Percentiles rank a stretch among this genome's conserved stretches.
Conservation (phyloP, 2,113 vertebrate species). For the Eubucco bourcierii region DNA sequence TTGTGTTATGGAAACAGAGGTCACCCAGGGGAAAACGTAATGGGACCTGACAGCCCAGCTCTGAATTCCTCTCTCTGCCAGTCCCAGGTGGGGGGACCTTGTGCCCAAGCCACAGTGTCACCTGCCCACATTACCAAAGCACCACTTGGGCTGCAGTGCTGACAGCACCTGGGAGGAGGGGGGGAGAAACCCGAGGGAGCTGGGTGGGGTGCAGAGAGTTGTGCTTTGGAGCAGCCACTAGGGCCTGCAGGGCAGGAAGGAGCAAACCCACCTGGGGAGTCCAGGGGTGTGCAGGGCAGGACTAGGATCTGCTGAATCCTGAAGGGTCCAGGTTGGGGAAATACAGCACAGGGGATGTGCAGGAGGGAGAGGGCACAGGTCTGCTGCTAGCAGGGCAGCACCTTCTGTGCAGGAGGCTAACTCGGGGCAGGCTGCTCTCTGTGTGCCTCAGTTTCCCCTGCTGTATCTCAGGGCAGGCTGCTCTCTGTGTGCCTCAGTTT, state of each 20-base stretch:
- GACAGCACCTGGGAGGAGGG: neutral
- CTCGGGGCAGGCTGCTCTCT: neutral
- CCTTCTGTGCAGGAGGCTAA: neutral
- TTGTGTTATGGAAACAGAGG: constrained; percentile 20
- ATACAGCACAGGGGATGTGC: neutral
- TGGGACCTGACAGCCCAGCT: neutral
- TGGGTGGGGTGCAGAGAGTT: neutral
- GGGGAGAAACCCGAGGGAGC: neutral
- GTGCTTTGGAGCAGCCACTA: neutral
- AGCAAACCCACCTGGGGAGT: neutral
- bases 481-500: too few relatives aligned
- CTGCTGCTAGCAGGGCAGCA: neutral
- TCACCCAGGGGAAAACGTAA: neutral
- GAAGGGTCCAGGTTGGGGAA: neutral
- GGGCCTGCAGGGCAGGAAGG: neutral
- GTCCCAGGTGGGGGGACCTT: neutral
- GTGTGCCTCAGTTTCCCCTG: neutral
- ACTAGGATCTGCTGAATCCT: neutral
- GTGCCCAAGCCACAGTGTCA: neutral
- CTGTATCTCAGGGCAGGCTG: too few relatives aligned
- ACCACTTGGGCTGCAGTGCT: neutral
- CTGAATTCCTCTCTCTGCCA: constrained; percentile 1
- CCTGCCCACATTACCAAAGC: neutral
- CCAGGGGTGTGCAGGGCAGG: neutral
- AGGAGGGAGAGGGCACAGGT: fast-evolving